Base-by-base conservation (phyloP, 2,797 vertebrate species). In the Petrocephalus schoutedeni region DNA sequence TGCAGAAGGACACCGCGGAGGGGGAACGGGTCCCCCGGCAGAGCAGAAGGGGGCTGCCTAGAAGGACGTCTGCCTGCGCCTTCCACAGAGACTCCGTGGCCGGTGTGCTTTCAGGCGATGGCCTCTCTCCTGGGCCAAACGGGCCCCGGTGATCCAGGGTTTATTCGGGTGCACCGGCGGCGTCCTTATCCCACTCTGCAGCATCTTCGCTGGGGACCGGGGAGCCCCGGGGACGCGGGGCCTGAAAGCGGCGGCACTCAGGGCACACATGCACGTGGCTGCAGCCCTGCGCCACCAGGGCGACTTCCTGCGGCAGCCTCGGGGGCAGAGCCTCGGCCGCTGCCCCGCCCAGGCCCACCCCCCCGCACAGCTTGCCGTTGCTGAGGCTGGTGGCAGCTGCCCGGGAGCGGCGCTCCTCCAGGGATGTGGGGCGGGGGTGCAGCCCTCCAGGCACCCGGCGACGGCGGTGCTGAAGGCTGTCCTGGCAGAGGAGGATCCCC, bases 221-320 rank as follows among this genome's bases (percentile, higher is more conserved):
- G 0, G 98, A 99, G 0, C 95, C 96, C 51, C 96, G 96, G 1
- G 96, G 95, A 80, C 97, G 95, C 2, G 99, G 96, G 59, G 98
- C 98, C 94, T 99, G 98, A 93, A 99, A 99, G 58, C 98, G 93
- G 88, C 98, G 96, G 91, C 98, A 99, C 94, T 99, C 98, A 0
- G 98, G 98, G 92, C 98, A 99, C 89, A 99, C 98, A 0, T 97
- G 96, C 90, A 99, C 97, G 94, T 99, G 98, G 12, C 98, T 98
- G 94, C 98, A 99, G 2, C 98, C 97, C 14, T 97, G 94, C 0
- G 97, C 97, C 0, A 97, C 97, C 92, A 99, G 93, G 64, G 97
- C 97, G 0, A 98, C 98, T 91, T 99, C 98, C 89, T 98, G 98
- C 0, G 97, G 96, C 92, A 99, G 97, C 97, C 97, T 97, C 94